Conservation (phyloP, 2,797 vertebrate species). For the Sciurus vulgaris region DNA sequence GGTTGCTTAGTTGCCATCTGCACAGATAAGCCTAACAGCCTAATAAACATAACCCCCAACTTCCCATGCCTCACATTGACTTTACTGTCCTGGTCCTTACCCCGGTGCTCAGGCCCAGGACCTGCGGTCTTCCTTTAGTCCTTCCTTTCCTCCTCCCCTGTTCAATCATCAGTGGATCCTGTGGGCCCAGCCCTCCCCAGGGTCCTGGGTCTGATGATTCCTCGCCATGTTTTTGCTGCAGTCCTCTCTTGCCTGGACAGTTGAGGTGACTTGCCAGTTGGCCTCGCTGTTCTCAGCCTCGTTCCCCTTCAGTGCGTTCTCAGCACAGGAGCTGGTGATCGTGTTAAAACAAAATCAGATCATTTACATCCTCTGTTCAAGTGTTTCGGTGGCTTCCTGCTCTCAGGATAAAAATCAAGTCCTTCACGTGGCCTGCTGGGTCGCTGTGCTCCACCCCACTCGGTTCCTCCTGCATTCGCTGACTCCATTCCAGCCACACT, state of each 20-base stretch:
- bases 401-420: neutral
- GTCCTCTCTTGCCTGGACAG: neutral
- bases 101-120: neutral
- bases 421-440: neutral
- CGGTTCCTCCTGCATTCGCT: neutral
- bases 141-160: neutral
- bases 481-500: neutral
- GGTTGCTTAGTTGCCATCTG: neutral
- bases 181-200: neutral
- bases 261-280: neutral
- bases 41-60: neutral
- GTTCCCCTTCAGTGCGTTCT: neutral
- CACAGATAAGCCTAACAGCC: neutral
- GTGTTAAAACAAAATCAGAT: neutral
- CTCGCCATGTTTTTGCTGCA: neutral
- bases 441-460: neutral
- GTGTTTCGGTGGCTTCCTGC: neutral
- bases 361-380: neutral
- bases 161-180: neutral
- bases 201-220: no score
- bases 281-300: neutral
- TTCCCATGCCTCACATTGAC: neutral
- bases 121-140: neutral
- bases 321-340: neutral
- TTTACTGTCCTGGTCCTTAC: neutral